These are phyloP conservation scores for Dascyllus trimaculatus DNA, from an alignment of 2,113 vertebrate species.

Conservation along the genomic window DNA sequence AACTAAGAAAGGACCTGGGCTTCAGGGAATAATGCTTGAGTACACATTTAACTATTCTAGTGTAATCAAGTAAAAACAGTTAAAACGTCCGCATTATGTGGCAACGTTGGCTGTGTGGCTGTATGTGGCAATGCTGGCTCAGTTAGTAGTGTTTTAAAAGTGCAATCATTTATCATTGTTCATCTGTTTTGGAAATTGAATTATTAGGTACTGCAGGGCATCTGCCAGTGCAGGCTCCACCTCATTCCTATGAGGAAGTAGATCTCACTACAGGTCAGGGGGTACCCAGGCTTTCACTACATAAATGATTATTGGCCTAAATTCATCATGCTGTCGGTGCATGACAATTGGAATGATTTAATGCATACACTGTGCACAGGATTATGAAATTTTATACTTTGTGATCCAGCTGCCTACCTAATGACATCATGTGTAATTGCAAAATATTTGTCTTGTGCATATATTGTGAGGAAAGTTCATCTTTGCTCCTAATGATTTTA, in stretches of 20 bases:
- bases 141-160: too few species aligned
- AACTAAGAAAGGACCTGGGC: too few species aligned
- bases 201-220: not conserved
- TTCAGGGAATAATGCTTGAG: too few species aligned
- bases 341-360: constrained; percentile 12
- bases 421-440: constrained; percentile 6
- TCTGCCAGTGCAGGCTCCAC: too few species aligned
- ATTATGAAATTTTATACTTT: constrained; percentile 15
- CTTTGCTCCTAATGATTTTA: not conserved
- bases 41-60: too few species aligned
- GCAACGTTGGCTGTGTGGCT: too few species aligned
- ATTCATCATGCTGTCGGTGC: not conserved
- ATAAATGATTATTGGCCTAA: not conserved
- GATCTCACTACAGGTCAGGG: too few species aligned
- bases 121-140: too few species aligned
- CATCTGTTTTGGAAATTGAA: not conserved
- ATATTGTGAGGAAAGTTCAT: not conserved
- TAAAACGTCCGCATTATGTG: too few species aligned
- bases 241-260: too few species aligned
- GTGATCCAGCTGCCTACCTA: constrained; percentile 1
- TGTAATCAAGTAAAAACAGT: too few species aligned
- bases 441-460: constrained; percentile 14
- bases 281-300: not conserved
- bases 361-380: not conserved
- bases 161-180: too few species aligned